phyloP scores from a whole-genome alignment of 2,113 vertebrate genomes.

The Cichladusa arquata region DNA sequence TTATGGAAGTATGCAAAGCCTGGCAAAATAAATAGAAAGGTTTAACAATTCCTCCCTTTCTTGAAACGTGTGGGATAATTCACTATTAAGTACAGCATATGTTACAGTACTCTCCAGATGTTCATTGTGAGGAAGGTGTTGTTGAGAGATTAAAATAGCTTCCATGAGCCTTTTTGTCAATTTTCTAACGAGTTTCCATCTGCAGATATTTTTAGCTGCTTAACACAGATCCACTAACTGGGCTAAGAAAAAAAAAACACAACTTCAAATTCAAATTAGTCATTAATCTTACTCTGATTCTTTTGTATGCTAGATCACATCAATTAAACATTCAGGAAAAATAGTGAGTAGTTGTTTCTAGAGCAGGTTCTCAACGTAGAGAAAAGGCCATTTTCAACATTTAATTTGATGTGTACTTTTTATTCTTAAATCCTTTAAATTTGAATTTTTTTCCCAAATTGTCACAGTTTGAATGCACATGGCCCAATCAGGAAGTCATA shows the following conservation, averaged over 20 bases:
- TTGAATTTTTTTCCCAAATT: background rate
- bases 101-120: background rate
- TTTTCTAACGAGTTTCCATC: background rate
- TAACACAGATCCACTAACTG: background rate
- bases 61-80: background rate
- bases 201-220: background rate
- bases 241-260: rapidly evolving
- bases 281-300: background rate
- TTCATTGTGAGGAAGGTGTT: background rate
- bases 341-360: background rate
- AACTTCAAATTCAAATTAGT: background rate
- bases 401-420: background rate
- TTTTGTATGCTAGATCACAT: background rate
- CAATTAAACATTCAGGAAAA: background rate
- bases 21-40: background rate
- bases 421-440: background rate
- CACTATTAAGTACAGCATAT: background rate
- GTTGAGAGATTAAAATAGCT: background rate
- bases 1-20: background rate
- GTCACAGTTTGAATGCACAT: background rate
- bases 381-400: background rate
- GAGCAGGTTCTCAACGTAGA: background rate
- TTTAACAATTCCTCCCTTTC: background rate
- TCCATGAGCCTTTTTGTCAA: background rate
- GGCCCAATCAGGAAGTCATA: background rate